Conservation (phyloP, 2,888 invertebrate species). For the Cerceris ruficornis region DNA sequence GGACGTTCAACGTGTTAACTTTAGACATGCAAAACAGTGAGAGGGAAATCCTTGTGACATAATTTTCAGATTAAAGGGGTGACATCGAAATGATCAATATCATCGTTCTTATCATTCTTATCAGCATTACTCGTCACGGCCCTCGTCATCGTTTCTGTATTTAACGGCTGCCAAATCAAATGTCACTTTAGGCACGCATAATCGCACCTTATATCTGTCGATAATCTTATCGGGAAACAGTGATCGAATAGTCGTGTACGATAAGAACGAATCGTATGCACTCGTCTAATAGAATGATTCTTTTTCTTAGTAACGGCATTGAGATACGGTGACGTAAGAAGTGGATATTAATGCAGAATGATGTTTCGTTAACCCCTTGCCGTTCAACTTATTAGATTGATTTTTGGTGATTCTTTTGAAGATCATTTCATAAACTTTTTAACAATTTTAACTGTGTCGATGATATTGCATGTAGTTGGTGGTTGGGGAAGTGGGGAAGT, state of each 20-base stretch:
- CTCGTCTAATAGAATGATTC: not conserved
- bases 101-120: conserved; percentile 19
- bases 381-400: not conserved
- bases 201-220: not conserved
- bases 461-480: no score
- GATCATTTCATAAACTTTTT: no score
- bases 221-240: not conserved
- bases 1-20: not conserved
- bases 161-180: not conserved
- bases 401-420: no score
- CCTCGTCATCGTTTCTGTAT: not conserved
- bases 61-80: conserved; percentile 16
- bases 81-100: conserved; percentile 6
- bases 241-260: not conserved
- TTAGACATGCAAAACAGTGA: conserved; percentile 38
- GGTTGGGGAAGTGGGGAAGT: no score
- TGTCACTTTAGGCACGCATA: conserved; percentile 1
- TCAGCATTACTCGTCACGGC: conserved; percentile 10
- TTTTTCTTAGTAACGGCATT: not conserved
- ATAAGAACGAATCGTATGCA: not conserved
- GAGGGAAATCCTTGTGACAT: conserved; percentile 18
- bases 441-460: no score
- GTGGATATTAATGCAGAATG: not conserved
- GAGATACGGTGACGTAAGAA: not conserved
- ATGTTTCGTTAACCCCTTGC: conserved; percentile 21